Percentiles rank a stretch among this genome's conserved stretches.
Evolutionary conservation across 2,797 vertebrate species (phyloP).

Genomic region (Microchirus variegatus): DNA sequence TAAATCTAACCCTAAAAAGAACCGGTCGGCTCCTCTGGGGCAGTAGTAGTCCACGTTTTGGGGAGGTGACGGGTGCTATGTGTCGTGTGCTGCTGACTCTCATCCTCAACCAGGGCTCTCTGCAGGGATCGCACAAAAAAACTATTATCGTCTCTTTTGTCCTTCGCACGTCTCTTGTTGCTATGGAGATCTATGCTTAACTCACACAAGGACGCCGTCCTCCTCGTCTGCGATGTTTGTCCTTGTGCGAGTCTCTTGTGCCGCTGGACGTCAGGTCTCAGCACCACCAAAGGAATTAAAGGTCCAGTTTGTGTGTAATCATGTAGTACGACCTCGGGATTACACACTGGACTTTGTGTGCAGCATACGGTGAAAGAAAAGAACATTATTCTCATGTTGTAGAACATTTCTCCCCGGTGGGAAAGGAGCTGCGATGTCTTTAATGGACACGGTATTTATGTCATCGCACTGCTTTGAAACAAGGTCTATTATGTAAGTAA

Average conservation of each 20-base stretch:
- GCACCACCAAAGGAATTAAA: too few relatives aligned
- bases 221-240: conserved; percentile 21
- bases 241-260: conserved; percentile 36
- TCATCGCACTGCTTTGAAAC: conserved; percentile 24
- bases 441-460: conserved; percentile 18
- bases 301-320: background rate
- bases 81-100: conserved; percentile 26
- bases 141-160: conserved; percentile 33
- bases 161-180: conserved; percentile 45
- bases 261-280: conserved; percentile 21
- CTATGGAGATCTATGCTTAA: conserved; percentile 58
- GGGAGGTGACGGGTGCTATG: conserved; percentile 33
- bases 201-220: conserved; percentile 19
- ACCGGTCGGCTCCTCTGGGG: conserved; percentile 11
- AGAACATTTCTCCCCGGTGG: conserved; percentile 5
- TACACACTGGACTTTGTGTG: too few relatives aligned
- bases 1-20: conserved; percentile 39
- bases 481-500: conserved; percentile 2
- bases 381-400: too few relatives aligned
- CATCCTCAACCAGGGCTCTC: conserved; percentile 33
- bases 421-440: background rate
- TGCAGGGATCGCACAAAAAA: conserved; percentile 36
- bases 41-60: conserved; percentile 41
- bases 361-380: too few relatives aligned
- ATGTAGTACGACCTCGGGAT: too few relatives aligned